Percentiles rank a stretch among this genome's conserved stretches.
Evolutionary conservation across 2,797 vertebrate genomes (phyloP).

Genomic region (Sebastes aleutianus): DNA sequence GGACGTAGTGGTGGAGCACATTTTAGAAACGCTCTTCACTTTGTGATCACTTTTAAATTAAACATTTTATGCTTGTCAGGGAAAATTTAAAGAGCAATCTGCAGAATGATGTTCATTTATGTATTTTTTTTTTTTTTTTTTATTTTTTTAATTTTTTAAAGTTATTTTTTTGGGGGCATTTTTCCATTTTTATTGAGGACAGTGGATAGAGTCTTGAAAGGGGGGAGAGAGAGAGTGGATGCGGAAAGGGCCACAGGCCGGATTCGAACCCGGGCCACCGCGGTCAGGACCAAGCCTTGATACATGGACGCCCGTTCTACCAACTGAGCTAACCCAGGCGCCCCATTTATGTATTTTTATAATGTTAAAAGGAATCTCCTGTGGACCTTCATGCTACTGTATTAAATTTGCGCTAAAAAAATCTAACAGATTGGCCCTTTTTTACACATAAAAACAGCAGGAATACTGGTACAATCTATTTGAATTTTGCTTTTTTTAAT

Average conservation of each 20-base stretch:
- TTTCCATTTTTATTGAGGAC: too few relatives aligned
- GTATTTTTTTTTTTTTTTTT: too few relatives aligned
- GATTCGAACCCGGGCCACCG: too few relatives aligned
- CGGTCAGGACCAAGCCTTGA: too few relatives aligned
- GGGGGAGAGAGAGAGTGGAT: too few relatives aligned
- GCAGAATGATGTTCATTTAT: conserved; percentile 12
- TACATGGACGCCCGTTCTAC: too few relatives aligned
- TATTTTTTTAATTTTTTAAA: too few relatives aligned
- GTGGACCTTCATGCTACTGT: neutral
- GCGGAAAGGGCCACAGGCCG: too few relatives aligned
- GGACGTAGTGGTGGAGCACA: neutral
- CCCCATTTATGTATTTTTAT: conserved; percentile 5
- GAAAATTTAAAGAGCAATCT: neutral
- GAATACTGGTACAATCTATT: neutral
- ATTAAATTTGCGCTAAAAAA: neutral
- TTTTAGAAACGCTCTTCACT: neutral
- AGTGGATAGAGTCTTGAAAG: too few relatives aligned
- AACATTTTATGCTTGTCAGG: conserved; percentile 12
- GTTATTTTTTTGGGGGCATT: too few relatives aligned
- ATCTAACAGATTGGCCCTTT: neutral
- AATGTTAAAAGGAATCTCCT: neutral
- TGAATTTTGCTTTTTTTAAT: neutral
- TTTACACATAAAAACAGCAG: neutral
- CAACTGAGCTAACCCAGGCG: too few relatives aligned
- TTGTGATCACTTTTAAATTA: conserved; percentile 35